Conservation (phyloP, 2,113 vertebrate genomes). For the Rhodinocichla rosea region DNA sequence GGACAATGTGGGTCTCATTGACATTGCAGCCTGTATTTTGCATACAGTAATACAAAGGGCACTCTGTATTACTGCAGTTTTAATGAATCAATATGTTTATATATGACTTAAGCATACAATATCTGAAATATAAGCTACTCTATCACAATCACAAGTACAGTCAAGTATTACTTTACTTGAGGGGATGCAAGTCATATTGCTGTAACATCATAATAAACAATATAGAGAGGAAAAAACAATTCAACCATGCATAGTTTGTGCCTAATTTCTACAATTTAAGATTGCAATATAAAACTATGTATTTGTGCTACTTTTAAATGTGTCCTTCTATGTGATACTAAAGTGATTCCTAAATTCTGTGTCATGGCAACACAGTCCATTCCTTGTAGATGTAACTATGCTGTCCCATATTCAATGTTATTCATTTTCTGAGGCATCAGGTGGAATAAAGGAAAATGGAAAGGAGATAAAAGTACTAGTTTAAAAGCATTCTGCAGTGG, state of each 20-base stretch:
- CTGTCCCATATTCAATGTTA: neutral
- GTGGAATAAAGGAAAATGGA: neutral
- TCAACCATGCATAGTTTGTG: neutral
- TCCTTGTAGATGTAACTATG: neutral
- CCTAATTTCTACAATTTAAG: neutral
- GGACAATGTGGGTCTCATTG: neutral
- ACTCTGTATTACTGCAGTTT: neutral
- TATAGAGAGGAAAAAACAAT: neutral
- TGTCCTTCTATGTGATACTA: neutral
- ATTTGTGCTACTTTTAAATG: neutral
- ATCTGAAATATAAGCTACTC: neutral
- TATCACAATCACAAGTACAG: neutral
- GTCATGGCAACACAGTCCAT: neutral
- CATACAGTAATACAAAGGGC: neutral
- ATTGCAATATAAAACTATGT: neutral
- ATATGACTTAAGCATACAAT: neutral
- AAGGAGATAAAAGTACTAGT: neutral
- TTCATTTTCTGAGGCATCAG: neutral
- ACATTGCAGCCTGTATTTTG: neutral
- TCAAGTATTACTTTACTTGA: neutral
- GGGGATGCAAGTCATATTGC: neutral
- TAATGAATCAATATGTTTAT: neutral
- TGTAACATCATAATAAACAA: neutral
- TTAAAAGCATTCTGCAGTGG: neutral
- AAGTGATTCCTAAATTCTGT: neutral